Evolutionary conservation across 2,113 vertebrate genomes (phyloP), one percentile per base, ranked within the genome.

Genomic region (Melanerpes aurifrons): DNA sequence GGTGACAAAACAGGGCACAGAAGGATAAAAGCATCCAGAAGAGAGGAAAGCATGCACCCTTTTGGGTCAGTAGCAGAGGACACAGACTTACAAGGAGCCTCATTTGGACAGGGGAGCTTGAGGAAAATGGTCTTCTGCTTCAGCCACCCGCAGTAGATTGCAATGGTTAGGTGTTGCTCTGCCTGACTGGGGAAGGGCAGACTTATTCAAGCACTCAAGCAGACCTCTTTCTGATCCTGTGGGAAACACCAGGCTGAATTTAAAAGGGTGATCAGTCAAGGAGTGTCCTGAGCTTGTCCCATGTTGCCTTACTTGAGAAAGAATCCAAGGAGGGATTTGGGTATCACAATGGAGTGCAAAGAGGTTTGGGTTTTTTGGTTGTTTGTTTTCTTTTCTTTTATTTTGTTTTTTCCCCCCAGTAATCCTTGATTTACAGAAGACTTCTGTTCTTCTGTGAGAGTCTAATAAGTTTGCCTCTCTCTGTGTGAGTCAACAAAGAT

Each of bases 111-210:
- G 17, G 26, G 56, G 59, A 68, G 21, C 24, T 71, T 68, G 31
- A 64, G 61, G 26, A 87, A 25, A 58, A 7, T 8, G 20, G 15
- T 53, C 47, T 68, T 59, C 35, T 64, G 29, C 74, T 79, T 48
- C 67, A 63, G 58, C 35, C 0, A 0, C 32, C 28, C 43, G 67
- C 25, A 12, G 7, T 4, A 48, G 69, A 45, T 17, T 66, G 32
- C 47, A 37, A 3, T 24, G 12, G n/a, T 26, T 18, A 13, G 14
- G 6, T 58, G 4, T 10, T 24, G 6, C 43, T 57, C n/a, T 72
- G 62, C 54, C 47, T 48, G 74, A 31, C 19, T 5, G 4, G 37
- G 62, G 35, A 57, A 81, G 29, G 32, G 48, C 43, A 74, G 53
- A 15, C 4, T 73, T 56, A 29, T 0, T 29, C 20, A 67, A 54